Percentiles rank a stretch among this genome's conserved stretches.
phyloP scores from a whole-genome alignment of 30 jellyfish, hydroid and myxozoan genomes.

The Hydractinia echinata region DNA sequence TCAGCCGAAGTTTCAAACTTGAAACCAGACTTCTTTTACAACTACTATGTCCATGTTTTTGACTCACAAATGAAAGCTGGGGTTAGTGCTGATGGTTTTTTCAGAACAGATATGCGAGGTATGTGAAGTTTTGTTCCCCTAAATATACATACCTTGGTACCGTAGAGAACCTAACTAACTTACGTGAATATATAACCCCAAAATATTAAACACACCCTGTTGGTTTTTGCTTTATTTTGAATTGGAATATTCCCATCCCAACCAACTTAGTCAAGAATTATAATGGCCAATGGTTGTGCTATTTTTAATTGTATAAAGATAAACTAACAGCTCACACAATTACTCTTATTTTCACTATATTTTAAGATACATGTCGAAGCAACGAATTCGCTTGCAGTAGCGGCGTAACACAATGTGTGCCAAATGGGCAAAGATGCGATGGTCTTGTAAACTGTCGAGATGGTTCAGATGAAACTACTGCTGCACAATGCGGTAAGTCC shows the following conservation, averaged over 20 bases:
- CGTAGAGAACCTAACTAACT: no score
- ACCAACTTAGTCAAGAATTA: no score
- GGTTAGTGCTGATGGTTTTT: background rate
- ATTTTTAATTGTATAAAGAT: no score
- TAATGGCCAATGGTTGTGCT: no score
- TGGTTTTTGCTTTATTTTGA: no score
- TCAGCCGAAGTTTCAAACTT: background rate
- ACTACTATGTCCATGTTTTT: background rate
- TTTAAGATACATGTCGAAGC: conserved; percentile 7
- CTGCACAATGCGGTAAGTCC: conserved; percentile 13
- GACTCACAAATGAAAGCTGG: background rate
- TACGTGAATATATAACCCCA: no score
- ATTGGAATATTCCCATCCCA: no score
- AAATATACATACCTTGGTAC: no score
- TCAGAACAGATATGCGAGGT: background rate
- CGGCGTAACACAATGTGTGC: conserved; percentile 11
- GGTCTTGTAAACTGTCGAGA: conserved; percentile 19
- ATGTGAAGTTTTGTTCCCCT: background rate
- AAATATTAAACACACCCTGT: no score
- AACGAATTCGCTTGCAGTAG: conserved; percentile 5
- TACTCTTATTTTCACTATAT: background rate
- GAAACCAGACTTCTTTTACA: background rate
- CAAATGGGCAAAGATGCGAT: background rate
- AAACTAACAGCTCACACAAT: no score
- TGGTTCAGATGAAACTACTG: conserved; percentile 5